Conservation (phyloP, 2,888 invertebrate species). For the Drosophila nr. medialis region DNA sequence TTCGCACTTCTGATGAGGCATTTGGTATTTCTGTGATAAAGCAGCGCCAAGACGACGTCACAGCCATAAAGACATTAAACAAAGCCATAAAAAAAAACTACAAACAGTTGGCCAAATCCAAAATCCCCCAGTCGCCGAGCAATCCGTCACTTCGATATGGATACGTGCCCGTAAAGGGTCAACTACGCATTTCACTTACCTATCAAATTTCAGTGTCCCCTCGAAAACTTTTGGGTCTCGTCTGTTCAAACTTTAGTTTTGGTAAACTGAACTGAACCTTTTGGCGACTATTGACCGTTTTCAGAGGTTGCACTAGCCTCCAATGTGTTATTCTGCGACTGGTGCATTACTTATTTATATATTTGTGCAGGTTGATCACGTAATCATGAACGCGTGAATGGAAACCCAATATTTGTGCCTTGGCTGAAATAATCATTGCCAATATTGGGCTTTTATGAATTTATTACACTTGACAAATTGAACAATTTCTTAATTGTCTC, state of each 20-base stretch:
- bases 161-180: constrained; percentile 53
- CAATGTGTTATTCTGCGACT: not conserved
- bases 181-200: constrained; percentile 12
- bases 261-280: constrained; percentile 4
- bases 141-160: constrained; percentile 45
- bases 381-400: constrained; percentile 27
- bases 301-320: constrained; percentile 25
- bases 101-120: constrained; percentile 29
- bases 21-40: constrained; percentile 62
- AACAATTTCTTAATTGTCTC: constrained; percentile 52
- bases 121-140: constrained; percentile 36
- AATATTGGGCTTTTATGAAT: constrained; percentile 75
- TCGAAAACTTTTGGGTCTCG: constrained; percentile 20
- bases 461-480: constrained; percentile 58
- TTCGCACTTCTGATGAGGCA: constrained; percentile 56
- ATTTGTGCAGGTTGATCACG: constrained; percentile 50
- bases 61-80: constrained; percentile 41
- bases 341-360: constrained; percentile 14
- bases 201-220: constrained; percentile 39
- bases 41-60: constrained; percentile 49
- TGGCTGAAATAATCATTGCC: constrained; percentile 74
- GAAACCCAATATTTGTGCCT: constrained; percentile 44
- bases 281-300: constrained; percentile 4
- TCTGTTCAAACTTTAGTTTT: not conserved
- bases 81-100: constrained; percentile 36